phyloP scores from a whole-genome alignment of 2,113 vertebrate species.

The Leucopternis melanops region DNA sequence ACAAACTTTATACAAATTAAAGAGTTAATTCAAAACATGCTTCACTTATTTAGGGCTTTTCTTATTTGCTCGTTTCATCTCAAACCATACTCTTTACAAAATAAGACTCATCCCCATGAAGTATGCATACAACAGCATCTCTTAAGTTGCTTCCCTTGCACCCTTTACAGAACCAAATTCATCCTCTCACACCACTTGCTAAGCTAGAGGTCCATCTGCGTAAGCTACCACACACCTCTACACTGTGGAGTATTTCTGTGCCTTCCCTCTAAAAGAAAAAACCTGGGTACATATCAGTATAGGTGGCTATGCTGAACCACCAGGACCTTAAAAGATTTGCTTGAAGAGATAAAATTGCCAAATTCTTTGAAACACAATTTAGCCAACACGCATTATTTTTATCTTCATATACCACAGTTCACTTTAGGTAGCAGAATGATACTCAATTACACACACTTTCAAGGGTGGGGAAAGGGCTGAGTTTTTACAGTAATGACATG shows the following conservation, averaged over 20 bases:
- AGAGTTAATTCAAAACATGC: not conserved
- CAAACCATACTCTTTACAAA: not conserved
- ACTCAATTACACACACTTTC: not conserved
- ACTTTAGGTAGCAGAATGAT: not conserved
- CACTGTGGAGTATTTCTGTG: not conserved
- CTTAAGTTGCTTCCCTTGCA: not conserved
- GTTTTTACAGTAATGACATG: not conserved
- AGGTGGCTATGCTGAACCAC: not conserved
- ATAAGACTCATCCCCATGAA: not conserved
- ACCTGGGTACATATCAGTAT: rapidly evolving
- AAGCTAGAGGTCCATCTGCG: not conserved
- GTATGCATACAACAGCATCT: not conserved
- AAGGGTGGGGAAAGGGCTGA: not conserved
- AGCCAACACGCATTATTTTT: not conserved
- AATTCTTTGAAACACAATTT: not conserved
- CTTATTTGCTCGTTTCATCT: not conserved
- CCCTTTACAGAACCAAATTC: not conserved
- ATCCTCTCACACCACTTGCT: not conserved
- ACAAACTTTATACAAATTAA: not conserved
- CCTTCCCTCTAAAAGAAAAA: not conserved
- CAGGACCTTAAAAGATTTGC: not conserved
- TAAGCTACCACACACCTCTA: not conserved
- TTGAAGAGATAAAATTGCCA: not conserved
- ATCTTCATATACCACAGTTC: not conserved
- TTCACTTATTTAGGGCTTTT: not conserved